A percentile compares a stretch with the other conserved stretches of the same genome.
These are phyloP conservation scores for Oasisia sp. DNA, from an alignment of 2,888 invertebrate species.

Conservation along the genomic window DNA sequence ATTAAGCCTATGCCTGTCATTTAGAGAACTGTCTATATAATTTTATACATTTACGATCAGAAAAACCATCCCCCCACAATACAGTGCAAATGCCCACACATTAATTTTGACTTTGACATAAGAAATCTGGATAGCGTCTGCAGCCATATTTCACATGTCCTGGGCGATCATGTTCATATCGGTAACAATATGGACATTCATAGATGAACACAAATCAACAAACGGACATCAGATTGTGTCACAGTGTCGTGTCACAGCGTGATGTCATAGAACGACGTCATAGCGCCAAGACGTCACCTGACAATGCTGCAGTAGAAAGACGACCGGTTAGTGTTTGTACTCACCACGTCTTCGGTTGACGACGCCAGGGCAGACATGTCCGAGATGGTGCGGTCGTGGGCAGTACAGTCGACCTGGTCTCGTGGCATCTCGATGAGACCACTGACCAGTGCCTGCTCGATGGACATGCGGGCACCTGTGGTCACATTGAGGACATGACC, in stretches of 20 bases:
- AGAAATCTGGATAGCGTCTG: not conserved
- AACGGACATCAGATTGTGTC: not conserved
- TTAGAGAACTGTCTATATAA: too few species aligned
- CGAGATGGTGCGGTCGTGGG: constrained; percentile 29
- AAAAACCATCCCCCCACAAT: too few species aligned
- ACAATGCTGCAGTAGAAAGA: not conserved
- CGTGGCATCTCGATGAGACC: constrained; percentile 29
- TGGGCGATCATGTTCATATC: not conserved
- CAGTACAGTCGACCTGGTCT: constrained; percentile 20
- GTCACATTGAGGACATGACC: constrained; percentile 34
- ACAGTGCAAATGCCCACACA: not conserved
- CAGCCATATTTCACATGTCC: constrained; percentile 10
- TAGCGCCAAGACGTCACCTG: not conserved
- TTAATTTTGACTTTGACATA: not conserved
- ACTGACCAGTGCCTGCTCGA: constrained; percentile 35
- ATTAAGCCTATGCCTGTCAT: too few species aligned
- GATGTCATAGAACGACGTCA: not conserved
- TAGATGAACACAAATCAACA: not conserved
- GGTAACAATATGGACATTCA: constrained; percentile 3
- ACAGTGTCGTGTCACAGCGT: not conserved
- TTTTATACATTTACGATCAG: too few species aligned
- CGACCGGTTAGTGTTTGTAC: not conserved
- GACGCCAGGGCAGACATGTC: constrained; percentile 29
- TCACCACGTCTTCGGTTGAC: constrained; percentile 34
- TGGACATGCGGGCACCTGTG: constrained; percentile 33